A percentile compares a stretch with the other conserved stretches of the same genome.
These are phyloP conservation scores for Phylloscopus trochiloides DNA, from an alignment of 2,113 vertebrate species.

Conservation along the genomic window DNA sequence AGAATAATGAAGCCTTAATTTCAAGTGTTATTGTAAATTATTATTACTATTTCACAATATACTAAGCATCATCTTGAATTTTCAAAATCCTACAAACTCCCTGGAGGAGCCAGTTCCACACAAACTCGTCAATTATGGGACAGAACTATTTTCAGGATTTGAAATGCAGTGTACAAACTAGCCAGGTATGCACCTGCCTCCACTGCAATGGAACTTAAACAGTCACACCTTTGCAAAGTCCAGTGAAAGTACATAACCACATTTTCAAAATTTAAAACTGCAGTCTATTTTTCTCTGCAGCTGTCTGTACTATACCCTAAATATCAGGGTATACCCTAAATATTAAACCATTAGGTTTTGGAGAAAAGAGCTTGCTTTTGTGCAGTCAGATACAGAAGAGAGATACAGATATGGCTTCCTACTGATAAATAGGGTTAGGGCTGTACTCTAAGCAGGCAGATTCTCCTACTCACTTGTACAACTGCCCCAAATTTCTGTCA, in stretches of 20 bases:
- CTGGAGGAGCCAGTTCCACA: neutral
- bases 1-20: neutral
- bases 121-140: neutral
- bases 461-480: neutral
- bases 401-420: rapidly evolving
- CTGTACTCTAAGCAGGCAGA: neutral
- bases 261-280: neutral
- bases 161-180: neutral
- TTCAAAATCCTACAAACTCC: neutral
- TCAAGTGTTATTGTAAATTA: neutral
- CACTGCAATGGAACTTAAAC: neutral
- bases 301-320: neutral
- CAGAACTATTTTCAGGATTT: neutral
- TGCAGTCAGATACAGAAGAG: neutral
- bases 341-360: neutral
- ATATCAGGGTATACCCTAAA: neutral
- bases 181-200: neutral
- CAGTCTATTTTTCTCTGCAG: neutral
- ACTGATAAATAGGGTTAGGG: neutral
- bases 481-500: neutral
- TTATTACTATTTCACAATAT: neutral
- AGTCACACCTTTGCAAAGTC: neutral
- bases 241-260: neutral
- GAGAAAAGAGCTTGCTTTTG: neutral
- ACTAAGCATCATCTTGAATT: neutral